Conservation (phyloP, 2,113 vertebrate genomes). For the Ophthalmolycus amberensis region DNA sequence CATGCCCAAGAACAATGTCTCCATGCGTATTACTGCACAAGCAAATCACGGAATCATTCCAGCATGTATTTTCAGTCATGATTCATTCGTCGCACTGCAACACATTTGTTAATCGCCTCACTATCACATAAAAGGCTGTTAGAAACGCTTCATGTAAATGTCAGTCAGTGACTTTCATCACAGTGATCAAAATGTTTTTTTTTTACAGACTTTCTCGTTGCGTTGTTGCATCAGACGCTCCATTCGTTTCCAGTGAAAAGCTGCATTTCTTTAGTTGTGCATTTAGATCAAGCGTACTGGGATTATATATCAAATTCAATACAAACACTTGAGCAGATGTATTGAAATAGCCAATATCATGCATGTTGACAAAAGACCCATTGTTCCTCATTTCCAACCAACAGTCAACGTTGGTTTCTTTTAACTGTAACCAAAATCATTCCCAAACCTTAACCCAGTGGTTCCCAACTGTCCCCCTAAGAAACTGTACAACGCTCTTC, state of each 20-base stretch:
- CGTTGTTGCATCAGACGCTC: constrained; percentile 40
- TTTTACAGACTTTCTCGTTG: constrained; percentile 3
- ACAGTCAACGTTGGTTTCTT: not conserved
- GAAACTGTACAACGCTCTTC: too few species aligned
- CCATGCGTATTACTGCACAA: constrained; percentile 3
- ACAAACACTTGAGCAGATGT: not conserved
- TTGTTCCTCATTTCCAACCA: too few species aligned
- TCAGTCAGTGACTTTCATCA: constrained; percentile 28
- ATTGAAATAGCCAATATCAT: constrained; percentile 13
- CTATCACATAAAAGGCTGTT: constrained; percentile 39
- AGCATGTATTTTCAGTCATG: constrained; percentile 26
- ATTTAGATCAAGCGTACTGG: constrained; percentile 24
- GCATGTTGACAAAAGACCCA: not conserved
- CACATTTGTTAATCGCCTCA: constrained; percentile 47
- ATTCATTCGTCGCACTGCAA: constrained; percentile 47
- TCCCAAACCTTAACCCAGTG: not conserved
- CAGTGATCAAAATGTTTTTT: constrained; percentile 33
- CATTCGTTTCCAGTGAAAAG: not conserved
- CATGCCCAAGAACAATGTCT: not conserved
- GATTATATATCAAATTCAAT: constrained; percentile 16
- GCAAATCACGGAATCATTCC: constrained; percentile 39
- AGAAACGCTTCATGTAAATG: constrained; percentile 43
- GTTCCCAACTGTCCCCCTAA: not conserved
- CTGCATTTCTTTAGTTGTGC: not conserved
- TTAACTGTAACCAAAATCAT: not conserved